Base-by-base conservation (phyloP, 2,797 vertebrate species). In the Natrix natrix region DNA sequence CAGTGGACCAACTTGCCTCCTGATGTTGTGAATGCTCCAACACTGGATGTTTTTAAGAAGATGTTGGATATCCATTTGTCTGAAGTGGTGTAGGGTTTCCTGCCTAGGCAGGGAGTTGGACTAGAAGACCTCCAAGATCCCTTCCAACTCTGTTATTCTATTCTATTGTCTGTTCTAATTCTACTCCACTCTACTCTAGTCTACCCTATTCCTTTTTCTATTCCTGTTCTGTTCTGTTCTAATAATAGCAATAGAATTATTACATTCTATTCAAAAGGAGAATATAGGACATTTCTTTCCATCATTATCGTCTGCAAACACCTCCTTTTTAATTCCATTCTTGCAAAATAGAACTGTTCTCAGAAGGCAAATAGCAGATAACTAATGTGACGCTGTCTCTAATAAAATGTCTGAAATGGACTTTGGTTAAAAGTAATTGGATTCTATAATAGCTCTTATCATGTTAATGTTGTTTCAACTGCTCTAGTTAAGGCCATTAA, bases 331-430 rank as follows among this genome's bases (percentile, higher is more conserved):
- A 24, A 61, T 17, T 22, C 11, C 74, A 32, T 66, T 94, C 12
- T 0, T 56, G 13, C 11, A 5, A 55, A 89, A 78, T 22, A 66
- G 0, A 56, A 5, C 0, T 8, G 56, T 26, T 54, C 22, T 7
- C 87, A 22, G 74, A 32, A 57, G 83, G 78, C 0, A 57, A 90
- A 11, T 93, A 69, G 56, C 66, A 91, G 90, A 91, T 0, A 90
- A 92, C 7, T 69, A 95, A 96, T 91, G 91, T 93, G 95, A 94
- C 94, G 93, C 86, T 92, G 93, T 24, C 93, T 28, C 0, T 93
- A 96, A 96, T 96, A 96, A 95, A 97, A 96, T 95, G 94, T 95
- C 95, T 90, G 96, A 95, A 97, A 96, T 96, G 95, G 90, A 88
- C 93, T 96, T 95, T 94, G 87, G 95, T 95, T 93, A 97, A 90